A percentile compares a stretch with the other conserved stretches of the same genome.
phyloP scores from a whole-genome alignment of 2,113 vertebrate genomes.

The Hoplias malabaricus region DNA sequence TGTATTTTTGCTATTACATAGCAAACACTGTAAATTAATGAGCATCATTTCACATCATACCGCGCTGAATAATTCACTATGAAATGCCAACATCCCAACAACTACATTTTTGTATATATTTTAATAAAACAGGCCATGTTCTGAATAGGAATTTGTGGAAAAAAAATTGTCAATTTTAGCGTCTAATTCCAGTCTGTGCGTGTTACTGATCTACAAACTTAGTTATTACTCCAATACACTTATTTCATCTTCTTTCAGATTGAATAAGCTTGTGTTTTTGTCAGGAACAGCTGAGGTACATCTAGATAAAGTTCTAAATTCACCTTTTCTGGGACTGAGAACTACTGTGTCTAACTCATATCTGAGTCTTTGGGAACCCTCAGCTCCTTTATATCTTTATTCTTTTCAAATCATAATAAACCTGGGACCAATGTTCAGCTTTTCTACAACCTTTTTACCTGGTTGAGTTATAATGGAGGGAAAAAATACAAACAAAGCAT shows the following conservation, averaged over 20 bases:
- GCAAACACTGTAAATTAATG: no score
- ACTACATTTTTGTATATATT: no score
- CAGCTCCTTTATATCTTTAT: not conserved
- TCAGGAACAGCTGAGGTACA: not conserved
- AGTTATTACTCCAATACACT: not conserved
- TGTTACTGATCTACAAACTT: not conserved
- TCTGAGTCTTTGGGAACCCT: not conserved
- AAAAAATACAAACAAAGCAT: not conserved
- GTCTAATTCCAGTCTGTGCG: not conserved
- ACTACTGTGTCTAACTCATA: not conserved
- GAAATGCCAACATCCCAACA: no score
- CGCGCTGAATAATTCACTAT: no score
- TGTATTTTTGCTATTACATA: no score
- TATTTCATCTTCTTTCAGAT: not conserved
- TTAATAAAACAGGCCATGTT: conserved; percentile 22
- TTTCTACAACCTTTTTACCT: not conserved
- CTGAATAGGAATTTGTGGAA: not conserved
- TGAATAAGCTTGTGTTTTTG: not conserved
- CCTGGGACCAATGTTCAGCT: not conserved
- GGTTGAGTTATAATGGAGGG: not conserved
- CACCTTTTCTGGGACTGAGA: not conserved
- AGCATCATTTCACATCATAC: no score
- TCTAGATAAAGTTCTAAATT: not conserved
- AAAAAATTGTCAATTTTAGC: not conserved
- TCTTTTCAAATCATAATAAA: not conserved